Conservation (phyloP, 1,140 invertebrate species). For the Oppia nitens region DNA sequence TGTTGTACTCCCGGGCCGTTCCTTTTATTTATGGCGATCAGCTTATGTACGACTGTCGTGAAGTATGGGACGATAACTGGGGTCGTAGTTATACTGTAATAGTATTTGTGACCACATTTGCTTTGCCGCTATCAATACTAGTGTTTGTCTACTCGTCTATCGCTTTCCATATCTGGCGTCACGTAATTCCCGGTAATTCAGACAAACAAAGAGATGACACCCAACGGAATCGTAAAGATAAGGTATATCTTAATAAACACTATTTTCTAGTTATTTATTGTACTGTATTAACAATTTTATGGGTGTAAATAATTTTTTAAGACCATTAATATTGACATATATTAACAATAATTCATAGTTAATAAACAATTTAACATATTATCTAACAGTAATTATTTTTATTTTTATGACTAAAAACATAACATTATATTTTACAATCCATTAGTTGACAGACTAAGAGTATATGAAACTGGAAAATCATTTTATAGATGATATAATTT, state of each 20-base stretch:
- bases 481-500: no score
- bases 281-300: no score
- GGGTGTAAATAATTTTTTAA: no score
- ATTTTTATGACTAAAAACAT: no score
- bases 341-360: no score
- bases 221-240: neutral
- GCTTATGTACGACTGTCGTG: conserved; percentile 27
- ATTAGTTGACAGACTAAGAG: no score
- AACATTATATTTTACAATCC: no score
- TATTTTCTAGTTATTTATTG: no score
- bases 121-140: conserved; percentile 33
- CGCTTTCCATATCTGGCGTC: conserved; percentile 30
- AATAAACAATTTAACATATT: no score
- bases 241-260: neutral
- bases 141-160: conserved; percentile 33
- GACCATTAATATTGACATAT: no score
- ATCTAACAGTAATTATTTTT: no score
- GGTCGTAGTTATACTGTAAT: conserved; percentile 28
- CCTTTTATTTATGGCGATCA: conserved; percentile 23
- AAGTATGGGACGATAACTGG: conserved; percentile 22
- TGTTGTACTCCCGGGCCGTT: conserved; percentile 28
- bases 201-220: conserved; percentile 20
- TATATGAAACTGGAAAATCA: no score
- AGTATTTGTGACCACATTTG: conserved; percentile 34
- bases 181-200: conserved; percentile 34